Percentiles rank a stretch among this genome's conserved stretches.
phyloP scores from a whole-genome alignment of 2,113 vertebrate genomes.

The Myrmophylax atrothorax region DNA sequence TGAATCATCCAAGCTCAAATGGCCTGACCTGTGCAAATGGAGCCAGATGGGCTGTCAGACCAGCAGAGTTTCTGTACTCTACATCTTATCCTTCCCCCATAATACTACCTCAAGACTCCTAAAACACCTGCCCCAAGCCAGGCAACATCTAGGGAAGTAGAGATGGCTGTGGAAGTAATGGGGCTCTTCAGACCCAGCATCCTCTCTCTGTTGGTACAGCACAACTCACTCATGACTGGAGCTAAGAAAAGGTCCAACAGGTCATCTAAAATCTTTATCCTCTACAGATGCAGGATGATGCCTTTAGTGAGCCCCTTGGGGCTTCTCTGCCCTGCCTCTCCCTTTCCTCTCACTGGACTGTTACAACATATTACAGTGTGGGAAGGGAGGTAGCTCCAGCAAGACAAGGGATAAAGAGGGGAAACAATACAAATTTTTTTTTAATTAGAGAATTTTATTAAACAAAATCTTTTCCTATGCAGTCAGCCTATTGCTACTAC shows the following conservation, averaged over 20 bases:
- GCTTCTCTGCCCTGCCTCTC: neutral
- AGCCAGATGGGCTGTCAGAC: neutral
- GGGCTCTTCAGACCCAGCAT: neutral
- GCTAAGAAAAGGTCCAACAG: neutral
- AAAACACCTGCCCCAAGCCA: neutral
- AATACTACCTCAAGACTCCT: neutral
- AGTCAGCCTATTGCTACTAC: neutral
- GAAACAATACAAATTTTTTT: neutral
- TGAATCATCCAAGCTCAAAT: neutral
- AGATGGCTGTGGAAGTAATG: neutral
- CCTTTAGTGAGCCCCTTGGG: accelerated
- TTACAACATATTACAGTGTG: neutral
- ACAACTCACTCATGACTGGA: neutral
- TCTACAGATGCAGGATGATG: neutral
- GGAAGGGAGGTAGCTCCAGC: neutral
- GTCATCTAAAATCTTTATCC: neutral
- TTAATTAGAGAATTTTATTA: conserved; percentile 4
- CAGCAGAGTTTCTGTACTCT: neutral
- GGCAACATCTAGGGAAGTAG: neutral
- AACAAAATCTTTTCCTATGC: conserved; percentile 5
- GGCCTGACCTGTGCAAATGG: neutral
- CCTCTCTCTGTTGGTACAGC: neutral
- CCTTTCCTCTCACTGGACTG: neutral
- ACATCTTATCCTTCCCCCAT: neutral
- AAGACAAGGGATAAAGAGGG: neutral